phyloP scores from a whole-genome alignment of 2,888 invertebrate genomes.

The Chaitophorus viminalis region DNA sequence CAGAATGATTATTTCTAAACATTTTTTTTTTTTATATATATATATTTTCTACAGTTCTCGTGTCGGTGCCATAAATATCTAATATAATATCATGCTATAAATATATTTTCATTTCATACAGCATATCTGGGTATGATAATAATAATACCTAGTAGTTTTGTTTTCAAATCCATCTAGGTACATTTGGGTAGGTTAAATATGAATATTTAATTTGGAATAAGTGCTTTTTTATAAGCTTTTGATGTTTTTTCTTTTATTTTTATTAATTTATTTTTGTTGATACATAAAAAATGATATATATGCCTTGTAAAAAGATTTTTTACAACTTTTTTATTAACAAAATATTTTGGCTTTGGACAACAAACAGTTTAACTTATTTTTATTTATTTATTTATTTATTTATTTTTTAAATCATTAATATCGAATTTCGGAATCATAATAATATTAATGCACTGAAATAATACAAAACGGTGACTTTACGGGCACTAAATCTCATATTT shows the following conservation, averaged over 20 bases:
- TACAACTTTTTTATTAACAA: conserved; percentile 4
- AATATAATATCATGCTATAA: not conserved
- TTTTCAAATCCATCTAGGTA: not conserved
- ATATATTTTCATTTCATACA: not conserved
- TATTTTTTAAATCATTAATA: conserved; percentile 2
- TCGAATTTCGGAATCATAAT: not conserved
- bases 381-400: too few species aligned
- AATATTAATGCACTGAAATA: not conserved
- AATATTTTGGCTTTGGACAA: conserved; percentile 9
- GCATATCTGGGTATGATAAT: not conserved
- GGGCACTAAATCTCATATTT: not conserved
- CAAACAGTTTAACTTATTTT: not conserved
- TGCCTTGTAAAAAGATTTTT: not conserved
- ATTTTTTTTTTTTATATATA: not conserved
- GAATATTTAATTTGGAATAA: conserved; percentile 8
- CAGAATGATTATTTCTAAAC: not conserved
- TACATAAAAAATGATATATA: not conserved
- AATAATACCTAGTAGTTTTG: not conserved
- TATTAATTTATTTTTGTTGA: not conserved
- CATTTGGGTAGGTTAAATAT: not conserved
- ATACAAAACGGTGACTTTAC: not conserved
- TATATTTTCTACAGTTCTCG: too few species aligned
- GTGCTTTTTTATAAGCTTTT: not conserved
- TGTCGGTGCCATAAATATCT: not conserved
- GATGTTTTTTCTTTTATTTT: not conserved